These are phyloP conservation scores for Drosophila azteca DNA, from an alignment of 1,140 invertebrate genomes.

Conservation along the genomic window DNA sequence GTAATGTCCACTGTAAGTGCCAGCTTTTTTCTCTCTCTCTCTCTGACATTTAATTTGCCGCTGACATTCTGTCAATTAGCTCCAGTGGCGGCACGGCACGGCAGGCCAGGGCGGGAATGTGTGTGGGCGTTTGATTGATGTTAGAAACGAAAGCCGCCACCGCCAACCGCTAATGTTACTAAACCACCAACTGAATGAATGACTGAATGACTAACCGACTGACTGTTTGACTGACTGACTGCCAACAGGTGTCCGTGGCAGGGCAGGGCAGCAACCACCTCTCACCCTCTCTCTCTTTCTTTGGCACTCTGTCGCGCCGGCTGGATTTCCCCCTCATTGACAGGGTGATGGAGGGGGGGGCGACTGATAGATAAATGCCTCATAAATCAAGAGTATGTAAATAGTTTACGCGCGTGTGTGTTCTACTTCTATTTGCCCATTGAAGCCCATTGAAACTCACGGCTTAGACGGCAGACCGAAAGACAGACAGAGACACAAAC, in stretches of 20 bases:
- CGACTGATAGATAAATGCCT: constrained; percentile 58
- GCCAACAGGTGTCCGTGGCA: constrained; percentile 53
- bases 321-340: constrained; percentile 58
- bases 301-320: background rate
- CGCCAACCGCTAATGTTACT: constrained; percentile 29
- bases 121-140: constrained; percentile 75
- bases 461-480: too few relatives aligned
- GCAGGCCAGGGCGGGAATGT: background rate
- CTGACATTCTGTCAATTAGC: constrained; percentile 75
- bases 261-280: constrained; percentile 1
- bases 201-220: background rate
- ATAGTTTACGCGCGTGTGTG: constrained; percentile 57
- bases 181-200: constrained; percentile 6
- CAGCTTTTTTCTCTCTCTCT: background rate
- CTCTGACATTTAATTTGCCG: constrained; percentile 62
- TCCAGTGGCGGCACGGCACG: constrained; percentile 3
- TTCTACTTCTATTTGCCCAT: constrained; percentile 63
- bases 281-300: too few relatives aligned
- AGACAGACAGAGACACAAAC: background rate
- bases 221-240: constrained; percentile 3
- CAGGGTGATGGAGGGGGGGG: constrained; percentile 5
- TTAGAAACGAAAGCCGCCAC: constrained; percentile 52
- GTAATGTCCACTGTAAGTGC: constrained; percentile 32
- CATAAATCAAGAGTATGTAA: constrained; percentile 70
- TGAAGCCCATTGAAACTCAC: constrained; percentile 30